phyloP scores from a whole-genome alignment of 53 echinoderm and acorn worm species.

The Stichopus horrens region DNA sequence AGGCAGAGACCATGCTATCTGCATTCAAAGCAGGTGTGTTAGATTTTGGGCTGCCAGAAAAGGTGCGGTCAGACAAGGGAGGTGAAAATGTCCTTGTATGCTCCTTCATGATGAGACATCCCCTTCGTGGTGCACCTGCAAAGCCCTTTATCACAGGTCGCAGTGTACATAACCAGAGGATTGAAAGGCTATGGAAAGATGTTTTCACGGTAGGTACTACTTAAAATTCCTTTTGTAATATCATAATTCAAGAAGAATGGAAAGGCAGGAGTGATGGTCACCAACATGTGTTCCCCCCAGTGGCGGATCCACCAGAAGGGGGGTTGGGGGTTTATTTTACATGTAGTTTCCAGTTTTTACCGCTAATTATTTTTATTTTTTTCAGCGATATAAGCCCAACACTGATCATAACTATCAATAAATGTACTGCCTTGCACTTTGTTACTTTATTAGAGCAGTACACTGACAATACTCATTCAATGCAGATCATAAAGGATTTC shows the following conservation, averaged over 20 bases:
- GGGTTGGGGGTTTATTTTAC: not conserved
- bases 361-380: too few relatives aligned
- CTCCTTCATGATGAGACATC: conserved; percentile 62
- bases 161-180: conserved; percentile 63
- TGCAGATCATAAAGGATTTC: too few relatives aligned
- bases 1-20: conserved; percentile 35
- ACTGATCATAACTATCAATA: too few relatives aligned
- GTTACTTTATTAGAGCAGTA: too few relatives aligned
- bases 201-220: conserved; percentile 7
- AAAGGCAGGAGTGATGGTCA: too few relatives aligned
- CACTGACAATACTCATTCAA: too few relatives aligned
- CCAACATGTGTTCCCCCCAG: too few relatives aligned
- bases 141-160: conserved; percentile 61
- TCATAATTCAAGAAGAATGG: too few relatives aligned
- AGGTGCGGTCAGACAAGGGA: conserved; percentile 63
- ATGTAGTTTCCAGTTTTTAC: not conserved
- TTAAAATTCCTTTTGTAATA: too few relatives aligned
- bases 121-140: conserved; percentile 51
- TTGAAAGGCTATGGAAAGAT: conserved; percentile 66
- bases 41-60: conserved; percentile 63
- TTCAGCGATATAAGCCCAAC: too few relatives aligned
- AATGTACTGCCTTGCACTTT: too few relatives aligned
- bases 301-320: too few relatives aligned
- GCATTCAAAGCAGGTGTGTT: conserved; percentile 39
- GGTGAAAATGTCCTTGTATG: conserved; percentile 64